Base-by-base conservation (phyloP, 2,113 vertebrate species). In the Strix aluco region DNA sequence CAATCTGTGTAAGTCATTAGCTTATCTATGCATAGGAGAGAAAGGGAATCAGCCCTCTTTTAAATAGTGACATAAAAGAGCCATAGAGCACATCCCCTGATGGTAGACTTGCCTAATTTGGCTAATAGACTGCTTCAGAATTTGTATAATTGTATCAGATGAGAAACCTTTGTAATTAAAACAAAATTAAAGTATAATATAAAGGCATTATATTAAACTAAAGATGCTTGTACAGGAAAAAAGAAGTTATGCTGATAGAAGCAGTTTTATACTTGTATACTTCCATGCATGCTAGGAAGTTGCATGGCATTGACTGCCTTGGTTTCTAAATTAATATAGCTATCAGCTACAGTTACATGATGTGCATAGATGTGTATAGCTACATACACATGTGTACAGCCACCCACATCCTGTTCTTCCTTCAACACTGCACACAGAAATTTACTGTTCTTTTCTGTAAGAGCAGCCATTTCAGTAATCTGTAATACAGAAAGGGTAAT, bases 401-500 rank as follows among this genome's bases (percentile, higher is more conserved):
- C 78, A 89, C 86, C 73, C 66, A 91, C 89, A 87, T 94, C 93
- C 87, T 93, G 66, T 72, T 94, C 90, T 81, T 36, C 63, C 86
- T 93, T 90, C 61, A 93, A 52, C 73, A 82, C 77, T 42, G 34
- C 49, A 57, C 38, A 86, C 67, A 88, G 71, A 92, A 67, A 66
- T 92, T 65, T 79, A 89, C 82, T 87, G 40, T 63, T 92, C 73
- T 81, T 96, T 95, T 93, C 79, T 88, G 57, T 80, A 88, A 90
- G 34, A 94, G 20, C 88, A 94, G 72, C 65, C 91, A 80, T 85
- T 94, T 93, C 63, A 71, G 69, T 74, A 85, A 69, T 34, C 47
- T 80, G 46, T 46, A 62, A 85, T 57, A 94, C 44, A 83, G 72
- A 80, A 78, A 90, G 42, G 51, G 38, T 32, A 86, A 75, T 82